Base-by-base conservation (phyloP, 1,140 invertebrate species). In the Muscidifurax raptorellus region DNA sequence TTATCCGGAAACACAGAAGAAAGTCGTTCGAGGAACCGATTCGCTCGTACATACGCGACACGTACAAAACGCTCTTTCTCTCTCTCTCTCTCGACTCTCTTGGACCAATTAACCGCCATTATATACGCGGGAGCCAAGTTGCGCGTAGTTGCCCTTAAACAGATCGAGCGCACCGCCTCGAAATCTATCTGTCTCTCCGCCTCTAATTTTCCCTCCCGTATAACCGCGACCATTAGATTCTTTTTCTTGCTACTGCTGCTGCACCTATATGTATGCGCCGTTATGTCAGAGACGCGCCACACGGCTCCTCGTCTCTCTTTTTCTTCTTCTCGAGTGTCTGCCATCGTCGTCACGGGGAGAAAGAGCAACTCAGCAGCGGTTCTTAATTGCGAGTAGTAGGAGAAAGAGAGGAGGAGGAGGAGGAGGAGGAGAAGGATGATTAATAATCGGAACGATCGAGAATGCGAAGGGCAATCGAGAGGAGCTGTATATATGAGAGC, bases 371-470 rank as follows among this genome's bases (percentile, higher is more conserved):
- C 32, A 7, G 15, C 32, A 5, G 15, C 72, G 72, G 25, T 59
- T 59, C 52, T 83, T 83, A 71, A 69, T 83, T 78, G 74, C 75
- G 22, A 71, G 15, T 52, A 71, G 15, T 32, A 12, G 67, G 72
- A 82, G 36, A 69, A 9, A 75, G 40, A 47, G 27, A 76, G 18
- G 12, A 13, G 13, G 69, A 72, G 30, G 15, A 32, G 10, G 30
- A 72, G 22, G 28, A 36, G 27, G 69, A 22, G 40, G 44, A 28
- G 12, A 32, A 44, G 32, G 25, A 64, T 84, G 82, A 84, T 84
- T 84, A 84, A 84, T 84, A 78, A 84, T 79, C 44, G 47, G 47
- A 80, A 78, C 64, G 67, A 84, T 84, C 76, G 67, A 79, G 82
- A 84, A 80, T 74, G 82, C 67, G 82, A 83, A 78, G 82, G 75